Base-by-base conservation (phyloP, 2,888 invertebrate genomes). In the Diarsia dahlii region DNA sequence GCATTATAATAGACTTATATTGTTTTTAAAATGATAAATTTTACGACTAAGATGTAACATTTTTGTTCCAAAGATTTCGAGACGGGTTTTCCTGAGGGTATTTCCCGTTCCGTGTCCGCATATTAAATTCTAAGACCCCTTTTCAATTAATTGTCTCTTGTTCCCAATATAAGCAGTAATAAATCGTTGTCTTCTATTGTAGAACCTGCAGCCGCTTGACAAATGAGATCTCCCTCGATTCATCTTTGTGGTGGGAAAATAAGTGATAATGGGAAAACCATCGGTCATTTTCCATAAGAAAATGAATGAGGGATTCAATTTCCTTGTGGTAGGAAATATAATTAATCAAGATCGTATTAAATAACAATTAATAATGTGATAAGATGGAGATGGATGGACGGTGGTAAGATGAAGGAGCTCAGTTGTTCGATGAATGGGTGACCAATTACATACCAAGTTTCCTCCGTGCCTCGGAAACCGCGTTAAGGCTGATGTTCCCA, bases 171-270 rank as follows among this genome's bases (percentile, higher is more conserved):
- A 50, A 54, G 28, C 52, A 48, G 34, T 69, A 74, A 76, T 74
- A 72, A 71, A 81, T 71, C 52, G 23, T 48, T 74, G 67, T 66
- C 65, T 48, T 76, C 68, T 34, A 28, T 79, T 63, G 66, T 68
- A 63, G 50, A 69, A 34, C 52, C 39, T 67, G 15, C 68, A 58
- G 13, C 66, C 70, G 65, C 72, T 70, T 78, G 83, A 76, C 75
- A 86, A 84, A 84, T 72, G 73, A 80, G 80, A 80, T 82, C 65
- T 76, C 66, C 58, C 71, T 84, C 76, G 71, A 86, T 86, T 82
- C 76, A 72, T 84, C 74, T 77, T 52, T 70, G 77, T 81, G 66
- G 62, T 13, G 56, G 45, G 50, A 18, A 58, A 68, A 76, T 64
- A 71, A 45, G 58, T 50, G n/a, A 71, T 84, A 75, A 74, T 70